These are phyloP conservation scores for Pipistrellus nathusii DNA, from an alignment of 2,797 vertebrate species.

Conservation along the genomic window DNA sequence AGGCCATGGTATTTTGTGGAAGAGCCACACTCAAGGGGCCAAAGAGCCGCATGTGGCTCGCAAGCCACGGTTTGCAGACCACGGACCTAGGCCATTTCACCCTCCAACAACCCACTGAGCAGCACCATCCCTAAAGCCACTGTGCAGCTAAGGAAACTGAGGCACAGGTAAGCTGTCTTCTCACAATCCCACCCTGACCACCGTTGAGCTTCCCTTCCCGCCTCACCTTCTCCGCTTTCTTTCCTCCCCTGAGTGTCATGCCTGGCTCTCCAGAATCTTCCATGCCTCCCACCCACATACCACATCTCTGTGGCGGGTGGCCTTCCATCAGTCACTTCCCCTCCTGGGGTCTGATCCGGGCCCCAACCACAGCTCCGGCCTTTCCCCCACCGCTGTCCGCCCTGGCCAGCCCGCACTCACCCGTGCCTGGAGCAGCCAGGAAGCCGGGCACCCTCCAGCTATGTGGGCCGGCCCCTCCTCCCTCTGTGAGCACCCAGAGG, in stretches of 20 bases:
- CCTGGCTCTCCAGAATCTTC: not conserved
- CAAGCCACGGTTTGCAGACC: no score
- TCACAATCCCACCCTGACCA: not conserved
- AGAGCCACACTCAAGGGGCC: no score
- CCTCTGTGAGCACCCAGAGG: not conserved
- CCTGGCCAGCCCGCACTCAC: not conserved
- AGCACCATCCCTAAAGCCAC: not conserved
- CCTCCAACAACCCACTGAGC: not conserved
- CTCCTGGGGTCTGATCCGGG: not conserved
- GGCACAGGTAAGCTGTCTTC: not conserved
- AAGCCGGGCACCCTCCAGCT: not conserved
- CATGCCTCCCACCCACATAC: accelerated
- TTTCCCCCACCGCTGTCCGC: not conserved
- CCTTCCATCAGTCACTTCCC: not conserved
- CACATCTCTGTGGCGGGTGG: accelerated
- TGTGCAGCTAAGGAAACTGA: not conserved
- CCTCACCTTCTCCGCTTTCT: not conserved
- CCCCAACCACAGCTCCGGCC: not conserved
- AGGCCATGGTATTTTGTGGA: no score
- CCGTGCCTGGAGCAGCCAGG: not conserved
- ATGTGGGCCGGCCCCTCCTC: not conserved
- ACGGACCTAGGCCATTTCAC: not conserved
- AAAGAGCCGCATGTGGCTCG: no score
- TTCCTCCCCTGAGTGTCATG: not conserved
- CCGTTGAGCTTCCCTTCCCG: accelerated